phyloP scores from a whole-genome alignment of 30 jellyfish, hydroid and myxozoan species.

The Aurelia aurita complex sp. Pacific region DNA sequence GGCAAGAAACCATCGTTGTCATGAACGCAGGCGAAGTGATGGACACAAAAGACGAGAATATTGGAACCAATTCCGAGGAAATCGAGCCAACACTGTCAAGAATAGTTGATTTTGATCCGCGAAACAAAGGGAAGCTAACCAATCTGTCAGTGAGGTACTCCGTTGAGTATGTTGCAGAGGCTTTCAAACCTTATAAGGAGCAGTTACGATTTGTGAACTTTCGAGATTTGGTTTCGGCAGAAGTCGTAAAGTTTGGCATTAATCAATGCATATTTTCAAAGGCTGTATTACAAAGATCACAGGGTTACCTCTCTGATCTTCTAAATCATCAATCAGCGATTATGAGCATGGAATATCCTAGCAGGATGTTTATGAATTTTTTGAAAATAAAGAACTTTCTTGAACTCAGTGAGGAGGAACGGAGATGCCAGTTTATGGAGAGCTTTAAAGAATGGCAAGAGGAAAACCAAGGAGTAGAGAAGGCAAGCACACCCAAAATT shows the following conservation, averaged over 20 bases:
- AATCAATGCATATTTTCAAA: constrained; percentile 88
- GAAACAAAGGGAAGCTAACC: constrained; percentile 46
- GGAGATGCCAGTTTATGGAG: constrained; percentile 40
- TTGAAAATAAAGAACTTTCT: constrained; percentile 63
- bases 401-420: constrained; percentile 52
- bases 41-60: neutral
- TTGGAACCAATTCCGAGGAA: neutral
- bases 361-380: constrained; percentile 60
- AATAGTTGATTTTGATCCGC: constrained; percentile 42
- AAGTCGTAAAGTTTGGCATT: constrained; percentile 65
- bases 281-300: constrained; percentile 79
- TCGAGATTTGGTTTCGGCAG: constrained; percentile 68
- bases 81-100: constrained; percentile 10
- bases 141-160: constrained; percentile 3
- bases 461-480: constrained; percentile 9
- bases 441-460: constrained; percentile 26
- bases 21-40: neutral
- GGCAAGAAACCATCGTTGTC: neutral
- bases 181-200: constrained; percentile 37
- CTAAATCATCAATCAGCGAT: constrained; percentile 55
- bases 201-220: constrained; percentile 23
- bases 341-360: constrained; percentile 41
- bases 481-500: neutral
- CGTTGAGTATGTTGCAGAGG: constrained; percentile 24
- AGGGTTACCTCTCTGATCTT: constrained; percentile 92